phyloP scores from a whole-genome alignment of 2,113 vertebrate genomes.

The Pavo muticus region DNA sequence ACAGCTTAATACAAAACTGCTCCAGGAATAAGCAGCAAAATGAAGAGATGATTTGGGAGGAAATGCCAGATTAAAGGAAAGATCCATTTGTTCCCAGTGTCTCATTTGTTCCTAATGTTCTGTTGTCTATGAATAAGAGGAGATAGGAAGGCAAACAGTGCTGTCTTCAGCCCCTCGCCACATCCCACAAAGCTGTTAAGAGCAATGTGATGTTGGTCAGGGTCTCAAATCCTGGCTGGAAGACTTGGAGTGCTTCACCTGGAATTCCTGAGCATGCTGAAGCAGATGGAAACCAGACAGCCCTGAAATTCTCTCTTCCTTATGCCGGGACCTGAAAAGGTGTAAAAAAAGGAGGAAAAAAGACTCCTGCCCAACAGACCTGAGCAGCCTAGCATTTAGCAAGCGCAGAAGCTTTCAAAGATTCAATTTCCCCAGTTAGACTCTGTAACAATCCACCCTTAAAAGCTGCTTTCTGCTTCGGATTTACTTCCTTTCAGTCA shows the following conservation, averaged over 20 bases:
- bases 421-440: background rate
- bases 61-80: slow-evolving; percentile 4
- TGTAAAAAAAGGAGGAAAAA: background rate
- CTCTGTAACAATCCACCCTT: background rate
- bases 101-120: background rate
- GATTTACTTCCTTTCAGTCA: background rate
- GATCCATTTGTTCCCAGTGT: background rate
- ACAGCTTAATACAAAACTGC: background rate
- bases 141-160: background rate
- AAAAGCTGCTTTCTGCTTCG: background rate
- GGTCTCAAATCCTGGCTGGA: background rate
- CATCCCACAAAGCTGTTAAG: accelerated
- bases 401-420: background rate
- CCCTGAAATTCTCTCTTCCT: background rate
- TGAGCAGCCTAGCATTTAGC: accelerated
- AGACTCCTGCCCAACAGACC: background rate
- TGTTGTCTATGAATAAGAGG: background rate
- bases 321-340: accelerated
- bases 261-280: background rate
- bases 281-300: background rate
- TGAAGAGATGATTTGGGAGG: background rate
- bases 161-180: background rate
- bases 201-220: background rate
- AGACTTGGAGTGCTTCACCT: background rate
- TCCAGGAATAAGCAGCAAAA: slow-evolving; percentile 1